Percentiles rank a stretch among this genome's conserved stretches.
These are phyloP conservation scores for Columba livia DNA, from an alignment of 2,113 vertebrate species.

Conservation along the genomic window DNA sequence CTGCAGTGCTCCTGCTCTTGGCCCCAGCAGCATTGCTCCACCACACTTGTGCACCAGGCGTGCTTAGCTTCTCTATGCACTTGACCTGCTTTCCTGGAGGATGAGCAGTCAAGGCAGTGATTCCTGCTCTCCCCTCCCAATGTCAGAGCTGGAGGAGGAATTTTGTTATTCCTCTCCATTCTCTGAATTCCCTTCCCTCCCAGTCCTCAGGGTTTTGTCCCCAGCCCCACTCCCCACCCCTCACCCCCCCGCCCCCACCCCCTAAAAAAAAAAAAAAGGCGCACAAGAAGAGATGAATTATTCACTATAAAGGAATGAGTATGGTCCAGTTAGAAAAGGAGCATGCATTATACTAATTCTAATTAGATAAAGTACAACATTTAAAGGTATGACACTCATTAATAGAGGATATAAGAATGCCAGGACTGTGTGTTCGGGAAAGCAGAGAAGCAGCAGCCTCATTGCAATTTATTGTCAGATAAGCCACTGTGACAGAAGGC, in stretches of 20 bases:
- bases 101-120: background rate
- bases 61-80: background rate
- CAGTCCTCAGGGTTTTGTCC: background rate
- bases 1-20: background rate
- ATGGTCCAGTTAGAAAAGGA: background rate
- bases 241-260: no score
- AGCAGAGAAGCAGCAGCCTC: background rate
- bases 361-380: background rate
- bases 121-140: background rate
- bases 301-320: background rate
- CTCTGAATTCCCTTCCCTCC: background rate
- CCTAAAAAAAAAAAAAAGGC: no score
- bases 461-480: background rate
- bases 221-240: no score
- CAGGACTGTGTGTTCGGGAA: background rate
- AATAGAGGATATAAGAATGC: background rate
- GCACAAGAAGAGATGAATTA: background rate
- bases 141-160: background rate
- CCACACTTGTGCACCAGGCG: background rate
- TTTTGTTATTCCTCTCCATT: background rate
- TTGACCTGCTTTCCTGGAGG: background rate
- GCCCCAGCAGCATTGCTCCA: background rate
- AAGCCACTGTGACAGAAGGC: background rate
- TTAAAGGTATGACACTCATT: background rate
- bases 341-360: background rate